Base-by-base conservation (phyloP, 1,140 invertebrate genomes). In the Tribolium madens region DNA sequence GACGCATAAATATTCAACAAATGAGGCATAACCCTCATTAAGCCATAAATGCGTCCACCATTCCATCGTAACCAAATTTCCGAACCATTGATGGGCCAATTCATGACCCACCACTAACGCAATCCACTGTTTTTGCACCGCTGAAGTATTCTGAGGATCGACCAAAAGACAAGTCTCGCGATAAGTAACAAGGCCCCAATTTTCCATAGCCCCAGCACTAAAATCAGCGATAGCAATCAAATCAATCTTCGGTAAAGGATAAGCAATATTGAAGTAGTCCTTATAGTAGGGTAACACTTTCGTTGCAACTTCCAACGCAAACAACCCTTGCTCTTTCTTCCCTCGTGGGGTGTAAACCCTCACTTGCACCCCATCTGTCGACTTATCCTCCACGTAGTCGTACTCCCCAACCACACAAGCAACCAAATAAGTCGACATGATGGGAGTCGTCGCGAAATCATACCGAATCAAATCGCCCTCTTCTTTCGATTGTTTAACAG, bases 351-450 rank as follows among this genome's bases (percentile, higher is more conserved):
- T 98, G 83, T 97, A 99, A 0, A 98, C 96, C 77, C 97, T 88
- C 0, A 99, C 93, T 14, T 93, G 79, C 10, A 97, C 92, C 7
- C 95, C 96, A 87, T 97, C 94, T 10, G 87, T 87, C 0, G 93
- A 93, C 78, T 86, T 92, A 75, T 90, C 92, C 86, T 98, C 97
- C 1, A 98, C 91, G 86, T 92, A 97, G 86, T 98, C 97, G 86
- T 95, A 98, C 86, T 98, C 96, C 17, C 97, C 97, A 4, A 99
- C 92, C 0, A 97, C 93, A 52, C 95, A 91, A 0, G 97, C 97
- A 47, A 99, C 92, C 68, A 99, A 87, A 84, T 99, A 99, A 0
- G 97, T 98, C 0, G 96, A 97, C 98, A 99, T 99, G 74, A 97
- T 91, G 0, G 97, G 96, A 1, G 96, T 96, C 73, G 89, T 92